These are phyloP conservation scores for Elgaria multicarinata DNA, from an alignment of 2,113 vertebrate species.

Conservation along the genomic window DNA sequence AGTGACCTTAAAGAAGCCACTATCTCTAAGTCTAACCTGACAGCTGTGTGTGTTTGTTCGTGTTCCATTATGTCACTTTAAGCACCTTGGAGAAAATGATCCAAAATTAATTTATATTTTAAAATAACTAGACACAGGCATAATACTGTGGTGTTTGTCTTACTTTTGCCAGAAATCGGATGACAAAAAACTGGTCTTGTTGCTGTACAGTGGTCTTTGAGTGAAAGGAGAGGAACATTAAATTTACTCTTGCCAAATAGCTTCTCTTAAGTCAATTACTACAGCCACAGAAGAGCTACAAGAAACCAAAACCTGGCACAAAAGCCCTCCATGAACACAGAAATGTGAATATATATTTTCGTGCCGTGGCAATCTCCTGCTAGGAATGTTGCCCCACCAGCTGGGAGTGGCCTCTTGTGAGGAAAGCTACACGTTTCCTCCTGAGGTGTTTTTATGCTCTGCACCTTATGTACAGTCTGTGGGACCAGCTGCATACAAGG, in stretches of 20 bases:
- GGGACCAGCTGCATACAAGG: not conserved
- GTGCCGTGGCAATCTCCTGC: not conserved
- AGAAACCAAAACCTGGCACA: not conserved
- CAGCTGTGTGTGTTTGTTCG: too few relatives aligned
- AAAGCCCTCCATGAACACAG: not conserved
- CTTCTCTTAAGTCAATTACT: not conserved
- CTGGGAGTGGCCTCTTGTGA: not conserved
- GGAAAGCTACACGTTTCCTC: not conserved
- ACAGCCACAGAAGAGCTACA: not conserved
- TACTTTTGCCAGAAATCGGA: not conserved
- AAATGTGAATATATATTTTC: not conserved
- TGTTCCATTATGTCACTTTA: too few relatives aligned
- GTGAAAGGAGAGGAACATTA: not conserved
- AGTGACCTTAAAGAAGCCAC: too few relatives aligned
- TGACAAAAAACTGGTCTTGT: not conserved
- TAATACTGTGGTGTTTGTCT: not conserved
- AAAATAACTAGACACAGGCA: not conserved
- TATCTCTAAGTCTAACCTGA: too few relatives aligned
- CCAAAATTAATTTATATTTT: too few relatives aligned
- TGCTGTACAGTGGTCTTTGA: not conserved
- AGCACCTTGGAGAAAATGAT: too few relatives aligned
- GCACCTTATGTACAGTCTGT: not conserved
- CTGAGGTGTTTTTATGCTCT: not conserved
- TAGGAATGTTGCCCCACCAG: not conserved
- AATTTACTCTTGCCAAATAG: not conserved